phyloP scores from a whole-genome alignment of 2,888 invertebrate genomes.

The Laspeyria flexula region DNA sequence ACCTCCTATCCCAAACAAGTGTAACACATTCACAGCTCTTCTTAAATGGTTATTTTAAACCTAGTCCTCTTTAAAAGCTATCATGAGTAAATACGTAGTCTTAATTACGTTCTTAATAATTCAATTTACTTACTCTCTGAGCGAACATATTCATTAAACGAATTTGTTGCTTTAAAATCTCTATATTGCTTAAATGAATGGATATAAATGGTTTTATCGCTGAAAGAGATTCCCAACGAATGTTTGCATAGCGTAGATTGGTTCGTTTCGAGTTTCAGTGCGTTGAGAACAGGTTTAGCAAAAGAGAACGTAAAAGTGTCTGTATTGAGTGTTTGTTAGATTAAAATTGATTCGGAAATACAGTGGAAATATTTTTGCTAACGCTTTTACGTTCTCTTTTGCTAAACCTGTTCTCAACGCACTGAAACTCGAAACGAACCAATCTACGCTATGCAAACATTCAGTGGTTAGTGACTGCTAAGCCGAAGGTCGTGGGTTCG shows the following conservation, averaged over 20 bases:
- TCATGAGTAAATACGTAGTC: too few species aligned
- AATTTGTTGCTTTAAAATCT: not conserved
- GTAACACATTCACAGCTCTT: too few species aligned
- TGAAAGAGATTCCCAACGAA: not conserved
- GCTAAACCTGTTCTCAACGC: not conserved
- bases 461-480: too few species aligned
- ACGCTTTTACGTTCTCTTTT: not conserved
- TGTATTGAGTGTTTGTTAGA: not conserved
- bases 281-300: not conserved
- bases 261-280: not conserved
- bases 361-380: too few species aligned
- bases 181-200: not conserved
- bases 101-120: too few species aligned
- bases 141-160: not conserved
- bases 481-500: too few species aligned
- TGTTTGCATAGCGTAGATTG: constrained; percentile 8
- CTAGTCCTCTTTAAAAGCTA: not conserved
- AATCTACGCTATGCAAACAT: constrained; percentile 7
- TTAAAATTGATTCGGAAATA: not conserved
- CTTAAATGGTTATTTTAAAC: too few species aligned
- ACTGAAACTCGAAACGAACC: not conserved
- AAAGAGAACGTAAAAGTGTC: not conserved
- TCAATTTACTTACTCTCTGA: not conserved
- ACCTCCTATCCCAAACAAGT: too few species aligned
- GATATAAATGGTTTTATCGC: constrained; percentile 5